Conservation (phyloP, 2,888 invertebrate species). For the Rhaphigaster nebulosa region DNA sequence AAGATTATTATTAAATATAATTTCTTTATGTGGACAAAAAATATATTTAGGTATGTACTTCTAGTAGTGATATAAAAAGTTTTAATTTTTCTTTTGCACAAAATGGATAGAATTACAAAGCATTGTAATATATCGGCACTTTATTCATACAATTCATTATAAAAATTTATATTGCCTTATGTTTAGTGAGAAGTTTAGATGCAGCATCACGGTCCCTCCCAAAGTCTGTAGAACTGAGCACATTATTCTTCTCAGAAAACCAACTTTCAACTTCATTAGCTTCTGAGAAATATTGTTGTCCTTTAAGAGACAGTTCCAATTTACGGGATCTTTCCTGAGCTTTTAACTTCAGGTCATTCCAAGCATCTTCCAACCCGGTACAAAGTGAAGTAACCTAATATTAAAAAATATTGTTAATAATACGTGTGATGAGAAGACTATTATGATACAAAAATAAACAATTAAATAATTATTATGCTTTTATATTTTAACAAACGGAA, state of each 20-base stretch:
- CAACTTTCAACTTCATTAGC: slow-evolving; percentile 93
- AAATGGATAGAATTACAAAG: background rate
- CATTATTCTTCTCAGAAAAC: slow-evolving; percentile 89
- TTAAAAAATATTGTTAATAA: background rate
- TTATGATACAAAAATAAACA: background rate
- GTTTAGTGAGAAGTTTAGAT: slow-evolving; percentile 92
- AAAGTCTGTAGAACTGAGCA: slow-evolving; percentile 85
- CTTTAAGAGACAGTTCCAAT: slow-evolving; percentile 87
- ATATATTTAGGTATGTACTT: too few species aligned
- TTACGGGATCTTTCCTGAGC: slow-evolving; percentile 81
- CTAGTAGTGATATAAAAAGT: background rate
- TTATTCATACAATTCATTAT: background rate
- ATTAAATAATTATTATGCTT: background rate
- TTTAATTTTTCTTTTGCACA: background rate
- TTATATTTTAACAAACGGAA: background rate
- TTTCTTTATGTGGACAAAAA: too few species aligned
- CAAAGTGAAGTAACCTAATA: slow-evolving; percentile 82
- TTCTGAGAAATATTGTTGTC: slow-evolving; percentile 93
- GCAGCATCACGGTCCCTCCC: slow-evolving; percentile 93
- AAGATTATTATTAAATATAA: too few species aligned
- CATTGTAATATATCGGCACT: background rate
- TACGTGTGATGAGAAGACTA: background rate
- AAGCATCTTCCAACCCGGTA: slow-evolving; percentile 78
- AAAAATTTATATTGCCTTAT: slow-evolving; percentile 78
- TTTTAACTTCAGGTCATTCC: slow-evolving; percentile 80